phyloP scores from a whole-genome alignment of 1,140 invertebrate species.

The Drosophila albomicans region DNA sequence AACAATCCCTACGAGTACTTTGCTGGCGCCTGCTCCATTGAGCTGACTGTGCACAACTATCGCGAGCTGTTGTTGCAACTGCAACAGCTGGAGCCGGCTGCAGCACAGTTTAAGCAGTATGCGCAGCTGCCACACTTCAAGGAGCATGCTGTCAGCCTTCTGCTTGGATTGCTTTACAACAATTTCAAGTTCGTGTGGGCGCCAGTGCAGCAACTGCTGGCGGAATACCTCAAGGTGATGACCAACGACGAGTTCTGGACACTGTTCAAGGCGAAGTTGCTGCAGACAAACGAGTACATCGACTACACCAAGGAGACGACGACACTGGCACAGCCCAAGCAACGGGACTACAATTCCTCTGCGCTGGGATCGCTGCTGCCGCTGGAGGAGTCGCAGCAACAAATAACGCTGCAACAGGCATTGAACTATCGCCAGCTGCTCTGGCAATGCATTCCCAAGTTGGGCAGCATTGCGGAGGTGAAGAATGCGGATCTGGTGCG shows the following conservation, averaged over 20 bases:
- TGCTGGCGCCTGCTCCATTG: constrained; percentile 89
- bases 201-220: constrained; percentile 90
- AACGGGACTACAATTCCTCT: constrained; percentile 24
- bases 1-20: constrained; percentile 87
- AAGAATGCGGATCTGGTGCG: constrained; percentile 92
- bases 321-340: not conserved
- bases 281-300: constrained; percentile 84
- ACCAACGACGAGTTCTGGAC: constrained; percentile 91
- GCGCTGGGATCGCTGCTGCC: constrained; percentile 54
- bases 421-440: constrained; percentile 91
- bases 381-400: not conserved
- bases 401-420: constrained; percentile 58
- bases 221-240: constrained; percentile 89
- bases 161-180: constrained; percentile 92
- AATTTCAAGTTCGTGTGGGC: constrained; percentile 96
- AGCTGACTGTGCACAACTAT: constrained; percentile 90
- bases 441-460: constrained; percentile 91
- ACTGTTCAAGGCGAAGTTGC: constrained; percentile 89
- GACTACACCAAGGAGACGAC: constrained; percentile 47
- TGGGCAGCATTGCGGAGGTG: constrained; percentile 90
- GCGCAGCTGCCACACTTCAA: constrained; percentile 87
- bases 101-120: constrained; percentile 86
- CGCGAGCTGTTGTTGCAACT: constrained; percentile 90
- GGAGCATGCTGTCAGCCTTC: constrained; percentile 89
- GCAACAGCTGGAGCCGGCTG: constrained; percentile 89